phyloP scores from a whole-genome alignment of 1,140 invertebrate species.

The Whitmania pigra region DNA sequence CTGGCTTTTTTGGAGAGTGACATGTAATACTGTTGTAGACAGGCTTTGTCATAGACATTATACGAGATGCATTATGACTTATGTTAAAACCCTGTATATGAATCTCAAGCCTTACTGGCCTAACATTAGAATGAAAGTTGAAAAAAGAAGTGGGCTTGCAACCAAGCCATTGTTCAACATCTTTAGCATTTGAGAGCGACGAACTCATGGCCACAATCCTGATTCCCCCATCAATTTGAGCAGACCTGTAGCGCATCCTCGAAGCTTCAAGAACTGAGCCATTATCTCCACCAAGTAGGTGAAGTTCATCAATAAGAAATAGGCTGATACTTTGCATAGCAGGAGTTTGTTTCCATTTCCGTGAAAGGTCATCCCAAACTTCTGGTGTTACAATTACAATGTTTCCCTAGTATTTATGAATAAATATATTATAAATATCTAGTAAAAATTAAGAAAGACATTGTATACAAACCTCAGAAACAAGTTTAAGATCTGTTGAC shows the following conservation, averaged over 20 bases:
- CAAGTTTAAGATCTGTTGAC: conserved; percentile 82
- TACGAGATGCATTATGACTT: conserved; percentile 83
- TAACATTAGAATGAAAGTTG: conserved; percentile 94
- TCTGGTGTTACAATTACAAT: conserved; percentile 92
- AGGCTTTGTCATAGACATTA: conserved; percentile 93
- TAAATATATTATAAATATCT: background rate
- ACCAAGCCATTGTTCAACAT: conserved; percentile 91
- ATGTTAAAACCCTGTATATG: conserved; percentile 94
- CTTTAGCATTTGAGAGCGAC: conserved; percentile 84
- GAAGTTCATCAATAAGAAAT: conserved; percentile 96
- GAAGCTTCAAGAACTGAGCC: conserved; percentile 89
- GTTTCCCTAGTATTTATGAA: conserved; percentile 57
- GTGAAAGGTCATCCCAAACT: conserved; percentile 94
- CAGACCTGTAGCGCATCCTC: conserved; percentile 89
- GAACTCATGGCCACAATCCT: conserved; percentile 88
- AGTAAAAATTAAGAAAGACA: background rate
- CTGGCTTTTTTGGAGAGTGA: conserved; percentile 74
- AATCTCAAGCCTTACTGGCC: conserved; percentile 83
- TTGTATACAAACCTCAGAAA: conserved; percentile 41
- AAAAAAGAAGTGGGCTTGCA: conserved; percentile 82
- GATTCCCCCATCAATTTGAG: conserved; percentile 77
- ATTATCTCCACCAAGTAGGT: conserved; percentile 51
- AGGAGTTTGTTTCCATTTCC: conserved; percentile 95
- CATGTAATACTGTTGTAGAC: conserved; percentile 85
- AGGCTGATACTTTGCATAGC: conserved; percentile 93